Conservation (phyloP, 2,113 vertebrate species). For the Nothoprocta perdicaria region DNA sequence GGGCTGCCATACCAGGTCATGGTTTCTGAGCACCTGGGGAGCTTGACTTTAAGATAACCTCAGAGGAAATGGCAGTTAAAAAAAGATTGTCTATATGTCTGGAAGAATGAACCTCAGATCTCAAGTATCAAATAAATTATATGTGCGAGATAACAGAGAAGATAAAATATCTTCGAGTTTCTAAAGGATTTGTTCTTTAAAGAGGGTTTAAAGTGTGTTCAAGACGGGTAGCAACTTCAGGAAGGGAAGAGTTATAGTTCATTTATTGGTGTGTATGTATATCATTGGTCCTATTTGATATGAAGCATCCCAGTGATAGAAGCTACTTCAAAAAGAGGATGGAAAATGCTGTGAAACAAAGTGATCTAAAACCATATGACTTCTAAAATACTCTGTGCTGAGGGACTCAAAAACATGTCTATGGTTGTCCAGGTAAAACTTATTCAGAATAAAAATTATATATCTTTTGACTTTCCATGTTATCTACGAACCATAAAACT, state of each 20-base stretch:
- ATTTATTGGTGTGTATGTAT: not conserved
- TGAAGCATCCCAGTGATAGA: not conserved
- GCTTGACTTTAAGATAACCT: not conserved
- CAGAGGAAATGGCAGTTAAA: not conserved
- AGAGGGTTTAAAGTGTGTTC: not conserved
- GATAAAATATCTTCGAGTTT: not conserved
- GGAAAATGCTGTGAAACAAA: not conserved
- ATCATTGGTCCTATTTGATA: not conserved
- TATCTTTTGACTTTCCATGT: not conserved
- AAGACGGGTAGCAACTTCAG: fast-evolving
- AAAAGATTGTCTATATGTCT: fast-evolving
- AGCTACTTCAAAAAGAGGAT: not conserved
- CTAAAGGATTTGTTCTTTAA: not conserved
- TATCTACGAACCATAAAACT: not conserved
- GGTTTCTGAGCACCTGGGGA: not conserved
- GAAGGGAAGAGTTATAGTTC: not conserved
- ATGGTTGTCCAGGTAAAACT: not conserved
- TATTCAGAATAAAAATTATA: not conserved
- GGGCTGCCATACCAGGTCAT: not conserved
- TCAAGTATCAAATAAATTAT: not conserved
- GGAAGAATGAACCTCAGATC: not conserved
- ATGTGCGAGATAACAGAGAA: not conserved
- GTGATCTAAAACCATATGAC: fast-evolving
- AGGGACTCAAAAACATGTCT: not conserved
- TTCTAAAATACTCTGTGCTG: not conserved